Evolutionary conservation across 2,113 vertebrate genomes (phyloP).

Genomic region (Sturnus vulgaris): DNA sequence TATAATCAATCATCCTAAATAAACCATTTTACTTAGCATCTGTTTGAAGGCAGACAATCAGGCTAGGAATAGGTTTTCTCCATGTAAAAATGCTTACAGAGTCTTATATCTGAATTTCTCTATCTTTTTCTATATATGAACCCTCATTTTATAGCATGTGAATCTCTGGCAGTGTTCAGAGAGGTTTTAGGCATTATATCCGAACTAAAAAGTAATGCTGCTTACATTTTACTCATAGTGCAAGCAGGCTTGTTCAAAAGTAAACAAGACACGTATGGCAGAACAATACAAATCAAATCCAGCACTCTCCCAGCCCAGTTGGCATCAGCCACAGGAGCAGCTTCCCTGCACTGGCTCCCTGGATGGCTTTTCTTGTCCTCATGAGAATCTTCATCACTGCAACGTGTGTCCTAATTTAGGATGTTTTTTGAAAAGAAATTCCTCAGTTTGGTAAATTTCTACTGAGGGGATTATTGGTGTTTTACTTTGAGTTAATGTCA

Average conservation of each 20-base stretch:
- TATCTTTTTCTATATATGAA: not conserved
- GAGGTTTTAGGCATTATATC: not conserved
- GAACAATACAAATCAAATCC: not conserved
- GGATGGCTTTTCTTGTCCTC: not conserved
- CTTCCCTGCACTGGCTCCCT: not conserved
- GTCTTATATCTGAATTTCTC: slow-evolving; percentile 2
- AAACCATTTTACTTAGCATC: slow-evolving; percentile 71
- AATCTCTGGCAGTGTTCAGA: not conserved
- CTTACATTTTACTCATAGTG: not conserved
- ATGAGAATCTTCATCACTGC: not conserved
- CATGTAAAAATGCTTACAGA: not conserved
- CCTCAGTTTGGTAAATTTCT: not conserved
- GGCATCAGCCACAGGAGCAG: not conserved
- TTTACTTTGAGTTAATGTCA: not conserved
- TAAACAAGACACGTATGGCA: not conserved
- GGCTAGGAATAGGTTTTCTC: not conserved
- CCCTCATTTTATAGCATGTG: not conserved
- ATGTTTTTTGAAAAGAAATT: not conserved
- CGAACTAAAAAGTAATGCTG: not conserved
- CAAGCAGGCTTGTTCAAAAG: not conserved
- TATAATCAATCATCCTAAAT: slow-evolving; percentile 74
- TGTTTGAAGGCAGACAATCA: slow-evolving; percentile 44
- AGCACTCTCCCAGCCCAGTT: not conserved
- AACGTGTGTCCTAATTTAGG: not conserved
- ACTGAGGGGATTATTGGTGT: not conserved